Percentiles rank a stretch among this genome's conserved stretches.
phyloP scores from a whole-genome alignment of 2,888 invertebrate genomes.

The Agrenia bidenticulata region DNA sequence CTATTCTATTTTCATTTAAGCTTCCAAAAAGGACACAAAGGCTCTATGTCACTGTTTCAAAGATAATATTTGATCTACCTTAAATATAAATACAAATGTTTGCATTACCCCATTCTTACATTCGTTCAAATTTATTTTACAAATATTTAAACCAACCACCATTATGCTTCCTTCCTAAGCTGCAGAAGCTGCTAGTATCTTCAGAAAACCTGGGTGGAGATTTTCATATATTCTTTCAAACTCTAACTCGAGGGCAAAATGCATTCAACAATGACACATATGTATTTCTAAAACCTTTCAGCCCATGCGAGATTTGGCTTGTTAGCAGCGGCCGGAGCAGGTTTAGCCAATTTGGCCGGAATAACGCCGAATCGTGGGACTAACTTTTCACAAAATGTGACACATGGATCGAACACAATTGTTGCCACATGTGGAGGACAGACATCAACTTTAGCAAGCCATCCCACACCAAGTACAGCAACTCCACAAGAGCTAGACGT shows the following conservation, averaged over 20 bases:
- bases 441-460: constrained; percentile 33
- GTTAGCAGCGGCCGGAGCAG: constrained; percentile 52
- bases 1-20: constrained; percentile 13
- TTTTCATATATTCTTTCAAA: no score
- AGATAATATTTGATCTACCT: constrained; percentile 44
- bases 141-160: no score
- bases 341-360: constrained; percentile 50
- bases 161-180: no score
- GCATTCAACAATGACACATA: no score
- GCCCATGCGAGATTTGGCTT: constrained; percentile 51
- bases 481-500: constrained; percentile 50
- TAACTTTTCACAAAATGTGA: constrained; percentile 6
- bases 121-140: background rate
- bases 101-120: constrained; percentile 21
- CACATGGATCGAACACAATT: constrained; percentile 19
- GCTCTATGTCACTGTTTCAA: no score
- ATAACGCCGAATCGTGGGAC: constrained; percentile 26
- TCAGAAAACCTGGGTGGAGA: no score
- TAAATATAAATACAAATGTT: constrained; percentile 41
- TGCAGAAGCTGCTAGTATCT: no score
- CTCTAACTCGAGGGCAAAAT: no score
- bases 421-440: constrained; percentile 42
- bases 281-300: constrained; percentile 19
- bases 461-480: constrained; percentile 30
- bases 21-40: no score